These are phyloP conservation scores for Cantharis nigra DNA, from an alignment of 2,888 invertebrate species.

Conservation along the genomic window DNA sequence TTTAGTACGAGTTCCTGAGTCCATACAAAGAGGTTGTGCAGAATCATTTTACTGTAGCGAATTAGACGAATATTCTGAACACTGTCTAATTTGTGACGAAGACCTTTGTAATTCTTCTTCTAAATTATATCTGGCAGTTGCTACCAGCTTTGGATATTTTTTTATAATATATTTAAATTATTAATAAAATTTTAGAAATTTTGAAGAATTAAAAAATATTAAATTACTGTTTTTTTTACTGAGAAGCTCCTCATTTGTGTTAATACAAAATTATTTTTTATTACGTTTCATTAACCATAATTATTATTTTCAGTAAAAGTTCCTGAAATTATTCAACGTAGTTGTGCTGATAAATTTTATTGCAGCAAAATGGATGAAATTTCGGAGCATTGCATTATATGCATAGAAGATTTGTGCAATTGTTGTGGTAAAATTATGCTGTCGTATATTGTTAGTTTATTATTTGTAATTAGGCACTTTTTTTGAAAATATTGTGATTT, in stretches of 20 bases:
- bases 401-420: slow-evolving; percentile 17
- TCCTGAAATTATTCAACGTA: slow-evolving; percentile 8
- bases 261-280: background rate
- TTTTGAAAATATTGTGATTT: background rate
- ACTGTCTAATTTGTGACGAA: background rate
- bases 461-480: background rate
- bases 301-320: background rate
- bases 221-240: too few relatives aligned
- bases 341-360: slow-evolving; percentile 14
- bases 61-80: background rate
- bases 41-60: background rate
- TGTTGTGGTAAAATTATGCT: background rate
- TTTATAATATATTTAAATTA: background rate
- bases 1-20: background rate
- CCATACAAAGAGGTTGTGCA: background rate
- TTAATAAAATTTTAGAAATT: background rate
- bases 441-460: background rate
- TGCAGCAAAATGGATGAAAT: slow-evolving; percentile 13
- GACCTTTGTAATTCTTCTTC: slow-evolving; percentile 5
- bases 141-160: background rate
- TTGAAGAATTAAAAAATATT: too few relatives aligned
- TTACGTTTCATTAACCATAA: background rate
- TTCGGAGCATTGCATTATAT: slow-evolving; percentile 11
- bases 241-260: too few relatives aligned
- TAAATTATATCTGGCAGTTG: background rate